Conservation (phyloP, 92 coral and sea anemone genomes). For the Meandrina meandrites region DNA sequence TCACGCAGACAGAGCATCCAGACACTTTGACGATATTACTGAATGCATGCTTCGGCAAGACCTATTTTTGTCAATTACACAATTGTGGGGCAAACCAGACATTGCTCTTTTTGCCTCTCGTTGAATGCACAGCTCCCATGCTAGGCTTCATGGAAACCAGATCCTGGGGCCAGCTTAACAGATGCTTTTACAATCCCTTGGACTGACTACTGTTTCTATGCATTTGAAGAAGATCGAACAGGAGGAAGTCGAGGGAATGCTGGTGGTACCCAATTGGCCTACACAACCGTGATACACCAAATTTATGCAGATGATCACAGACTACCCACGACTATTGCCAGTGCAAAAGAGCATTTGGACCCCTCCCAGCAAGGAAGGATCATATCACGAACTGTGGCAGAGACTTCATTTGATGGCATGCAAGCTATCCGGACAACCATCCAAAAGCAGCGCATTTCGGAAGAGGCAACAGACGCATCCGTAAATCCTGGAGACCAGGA, state of each 20-base stretch:
- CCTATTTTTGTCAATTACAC: background rate
- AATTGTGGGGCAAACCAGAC: background rate
- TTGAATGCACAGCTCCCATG: background rate
- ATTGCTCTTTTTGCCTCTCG: background rate
- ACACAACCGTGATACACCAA: conserved; percentile 15
- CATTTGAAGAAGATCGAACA: background rate
- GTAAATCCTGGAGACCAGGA: conserved; percentile 29
- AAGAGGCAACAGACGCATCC: conserved; percentile 22
- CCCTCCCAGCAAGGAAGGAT: background rate
- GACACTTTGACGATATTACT: background rate
- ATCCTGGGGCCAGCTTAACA: background rate
- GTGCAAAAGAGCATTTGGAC: background rate
- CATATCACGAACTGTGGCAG: background rate
- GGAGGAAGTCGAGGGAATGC: background rate
- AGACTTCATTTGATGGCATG: conserved; percentile 33
- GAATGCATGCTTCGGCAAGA: background rate
- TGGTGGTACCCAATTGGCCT: background rate
- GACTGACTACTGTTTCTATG: background rate
- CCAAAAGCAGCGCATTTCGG: conserved; percentile 24
- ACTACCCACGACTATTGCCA: conserved; percentile 32
- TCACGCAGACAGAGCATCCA: background rate
- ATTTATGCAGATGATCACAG: conserved; percentile 13
- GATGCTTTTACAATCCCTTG: background rate
- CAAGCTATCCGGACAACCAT: conserved; percentile 41
- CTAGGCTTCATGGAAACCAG: background rate